Base-by-base conservation (phyloP, 2,888 invertebrate species). In the Tetramorium bicarinatum region DNA sequence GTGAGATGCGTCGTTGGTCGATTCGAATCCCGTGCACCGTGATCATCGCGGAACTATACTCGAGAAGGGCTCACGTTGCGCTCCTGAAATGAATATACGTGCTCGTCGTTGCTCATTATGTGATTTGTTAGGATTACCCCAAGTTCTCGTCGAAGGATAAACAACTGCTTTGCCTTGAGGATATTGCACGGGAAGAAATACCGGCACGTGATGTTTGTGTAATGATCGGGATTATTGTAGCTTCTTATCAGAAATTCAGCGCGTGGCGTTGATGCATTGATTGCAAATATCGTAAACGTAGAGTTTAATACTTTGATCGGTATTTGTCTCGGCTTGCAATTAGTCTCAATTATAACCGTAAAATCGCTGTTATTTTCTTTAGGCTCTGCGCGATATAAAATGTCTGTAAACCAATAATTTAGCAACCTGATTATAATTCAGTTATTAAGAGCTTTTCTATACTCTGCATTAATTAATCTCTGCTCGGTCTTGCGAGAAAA, bases 41-140 rank as follows among this genome's bases (percentile, higher is more conserved):
- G 49, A 75, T 62, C 38, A 38, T 9, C 47, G 61, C 18, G 47
- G 13, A 41, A 25, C 0, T 25, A 25, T 13, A 7, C 21, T 62
- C 2, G 54, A 66, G 8, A 13, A 6, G 8, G 13, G 47, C 13
- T 74, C 29, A 75, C 29, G 61, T 61, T 54, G 25, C 61, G 47
- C 61, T 75, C 29, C n/a, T 47, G 18, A 67, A 77, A 77, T 56
- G 29, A 52, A 41, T 64, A 66, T 52, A 38, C 52, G 52, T 25
- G 54, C 44, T 54, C 21, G 15, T 7, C 61, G 47, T n/a, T 9
- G 34, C n/a, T 71, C 44, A 29, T 61, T 59, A 47, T 44, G 29
- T 66, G 38, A 66, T 76, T 62, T 38, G 49, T 64, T 59, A 44
- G n/a, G n/a, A 49, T 49, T 49, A 21, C 29, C 7, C 21, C 44